Base-by-base conservation (phyloP, 2,113 vertebrate species). In the Cygnus atratus region DNA sequence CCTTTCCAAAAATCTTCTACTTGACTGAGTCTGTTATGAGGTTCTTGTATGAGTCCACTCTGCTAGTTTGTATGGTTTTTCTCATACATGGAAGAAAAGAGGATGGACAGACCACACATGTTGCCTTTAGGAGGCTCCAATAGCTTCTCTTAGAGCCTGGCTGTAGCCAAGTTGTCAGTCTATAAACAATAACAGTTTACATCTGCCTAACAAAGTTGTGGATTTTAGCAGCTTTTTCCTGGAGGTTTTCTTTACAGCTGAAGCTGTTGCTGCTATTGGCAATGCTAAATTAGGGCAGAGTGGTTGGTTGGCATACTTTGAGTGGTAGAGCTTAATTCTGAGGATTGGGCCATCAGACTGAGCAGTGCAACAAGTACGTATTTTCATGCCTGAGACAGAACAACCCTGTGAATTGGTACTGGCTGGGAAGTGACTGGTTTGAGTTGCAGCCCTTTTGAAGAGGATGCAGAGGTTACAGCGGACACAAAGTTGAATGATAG, bases 191-290 rank as follows among this genome's bases (percentile, higher is more conserved):
- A 55, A 24, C 20, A 43, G 19, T 61, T 95, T 68, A 66, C 24
- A 31, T 57, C 14, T 0, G 0, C 35, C 52, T 73, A 76, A 68
- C 61, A 35, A 73, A 73, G 26, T 43, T 57, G 35, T 39, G 58
- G 54, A 79, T 72, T 94, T 79, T 79, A 79, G 39, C 43, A 79
- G 33, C 62, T 94, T 95, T 95, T 91, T 82, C 44, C 54, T 72
- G 11, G 8, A 74, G 22, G 21, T 16, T 62, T 62, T 78, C 66
- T 87, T 74, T 75, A 29, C 57, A 79, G 11, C n/a, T 52, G 74
- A 83, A 79, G 24, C 44, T 84, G 22, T 72, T 50, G 22, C 28
- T 94, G 54, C 31, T 78, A 3, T 79, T 90, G 82, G 20, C 39
- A 88, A 0, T 44, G 67, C n/a, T 91, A 33, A 25, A 2, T 92